Base-by-base conservation (phyloP, 2,888 invertebrate species). In the Melikaiella ostensackeni region DNA sequence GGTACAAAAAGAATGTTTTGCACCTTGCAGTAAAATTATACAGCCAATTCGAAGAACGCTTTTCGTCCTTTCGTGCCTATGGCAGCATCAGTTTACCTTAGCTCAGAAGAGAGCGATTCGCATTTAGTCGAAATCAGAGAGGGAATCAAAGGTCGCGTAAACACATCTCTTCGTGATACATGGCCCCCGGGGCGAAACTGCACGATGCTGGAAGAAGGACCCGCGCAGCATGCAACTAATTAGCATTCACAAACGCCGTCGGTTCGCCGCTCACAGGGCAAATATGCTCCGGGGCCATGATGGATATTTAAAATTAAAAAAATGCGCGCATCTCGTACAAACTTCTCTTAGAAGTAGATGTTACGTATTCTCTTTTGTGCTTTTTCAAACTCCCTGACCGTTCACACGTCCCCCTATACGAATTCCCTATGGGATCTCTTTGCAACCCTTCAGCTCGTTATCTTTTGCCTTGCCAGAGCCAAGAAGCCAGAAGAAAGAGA, bases 231-330 rank as follows among this genome's bases (percentile, higher is more conserved):
- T 82, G 82, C 84, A 84, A 83, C 85, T 87, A 87, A 87, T 87
- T 86, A 87, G 84, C 84, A 87, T 86, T 84, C 84, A 86, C 86
- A 85, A 84, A 85, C 84, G 85, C 84, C 82, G 84, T 82, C 84
- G 83, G 85, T 84, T 86, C 82, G 83, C 79, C 81, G 82, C 84
- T 80, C 84, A 82, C 77, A 80, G 82, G 82, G 84, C 79, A 86
- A 86, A 86, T 81, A 86, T 66, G 84, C 85, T 81, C 75, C 79
- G 82, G 80, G 83, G 76, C 84, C 83, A 79, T 84, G 82, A 80
- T 80, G 82, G 80, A 82, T 82, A 81, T 82, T 80, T 82, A 83
- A 83, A 82, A 81, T 82, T 80, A 81, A 83, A 83, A 82, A 82
- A 82, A 82, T 79, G 81, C 77, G 80, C 80, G 79, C 79, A 62